These are phyloP conservation scores for Spea hammondii DNA, from an alignment of 2,797 vertebrate species.

Conservation along the genomic window DNA sequence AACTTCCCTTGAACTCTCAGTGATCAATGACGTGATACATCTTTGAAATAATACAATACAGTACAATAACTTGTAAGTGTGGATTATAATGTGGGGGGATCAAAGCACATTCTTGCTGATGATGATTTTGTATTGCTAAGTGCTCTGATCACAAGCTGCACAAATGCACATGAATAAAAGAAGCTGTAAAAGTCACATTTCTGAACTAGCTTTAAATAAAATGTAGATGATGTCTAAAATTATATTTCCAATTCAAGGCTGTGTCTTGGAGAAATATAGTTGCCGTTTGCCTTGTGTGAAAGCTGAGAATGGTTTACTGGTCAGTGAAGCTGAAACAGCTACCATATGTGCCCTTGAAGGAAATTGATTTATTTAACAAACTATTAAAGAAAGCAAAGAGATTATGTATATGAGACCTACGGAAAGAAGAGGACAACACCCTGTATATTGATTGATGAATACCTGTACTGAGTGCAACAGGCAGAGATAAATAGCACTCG, in stretches of 20 bases:
- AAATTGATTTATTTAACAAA: slow-evolving; percentile 49
- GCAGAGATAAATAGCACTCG: slow-evolving; percentile 39
- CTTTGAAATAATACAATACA: background rate
- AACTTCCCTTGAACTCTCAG: slow-evolving; percentile 30
- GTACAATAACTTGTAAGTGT: background rate
- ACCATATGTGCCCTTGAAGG: slow-evolving; percentile 44
- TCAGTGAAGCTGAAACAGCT: slow-evolving; percentile 29
- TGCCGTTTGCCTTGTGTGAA: slow-evolving; percentile 26
- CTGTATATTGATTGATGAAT: slow-evolving; percentile 48
- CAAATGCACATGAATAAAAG: slow-evolving; percentile 19
- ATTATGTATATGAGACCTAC: slow-evolving; percentile 47
- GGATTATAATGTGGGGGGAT: background rate
- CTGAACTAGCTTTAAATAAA: slow-evolving; percentile 13
- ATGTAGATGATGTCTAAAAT: slow-evolving; percentile 12
- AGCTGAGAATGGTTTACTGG: slow-evolving; percentile 30
- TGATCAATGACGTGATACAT: background rate
- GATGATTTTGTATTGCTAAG: slow-evolving; percentile 1
- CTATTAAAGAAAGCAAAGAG: slow-evolving; percentile 44
- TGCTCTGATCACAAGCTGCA: background rate
- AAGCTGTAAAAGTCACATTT: slow-evolving; percentile 7
- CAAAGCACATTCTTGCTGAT: background rate
- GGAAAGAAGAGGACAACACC: slow-evolving; percentile 40
- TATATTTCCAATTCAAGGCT: slow-evolving; percentile 14
- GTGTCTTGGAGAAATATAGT: slow-evolving; percentile 30
- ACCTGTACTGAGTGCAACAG: slow-evolving; percentile 34